phyloP scores from a whole-genome alignment of 2,797 vertebrate species.

The Thaleichthys pacificus region DNA sequence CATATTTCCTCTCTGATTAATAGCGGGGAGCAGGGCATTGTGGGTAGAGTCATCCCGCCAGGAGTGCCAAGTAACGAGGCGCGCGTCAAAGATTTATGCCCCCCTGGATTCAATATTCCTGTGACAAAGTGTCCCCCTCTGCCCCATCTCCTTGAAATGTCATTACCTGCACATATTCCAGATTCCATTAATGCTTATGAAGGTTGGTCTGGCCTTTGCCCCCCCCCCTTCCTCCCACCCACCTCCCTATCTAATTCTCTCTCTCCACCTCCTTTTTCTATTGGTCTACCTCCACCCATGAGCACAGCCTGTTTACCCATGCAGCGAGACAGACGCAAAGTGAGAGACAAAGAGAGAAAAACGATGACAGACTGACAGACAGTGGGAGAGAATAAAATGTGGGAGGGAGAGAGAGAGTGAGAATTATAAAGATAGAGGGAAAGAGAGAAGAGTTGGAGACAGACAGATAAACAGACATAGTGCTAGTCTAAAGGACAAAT shows the following conservation, averaged over 20 bases:
- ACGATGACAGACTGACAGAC: no score
- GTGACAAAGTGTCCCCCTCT: slow-evolving; percentile 55
- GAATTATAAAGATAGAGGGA: no score
- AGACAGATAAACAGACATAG: neutral
- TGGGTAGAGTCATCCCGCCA: slow-evolving; percentile 51
- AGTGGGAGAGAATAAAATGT: no score
- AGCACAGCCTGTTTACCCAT: slow-evolving; percentile 28
- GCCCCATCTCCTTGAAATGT: slow-evolving; percentile 75
- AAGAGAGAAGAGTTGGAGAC: neutral
- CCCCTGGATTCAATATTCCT: slow-evolving; percentile 49
- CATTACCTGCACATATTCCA: slow-evolving; percentile 67
- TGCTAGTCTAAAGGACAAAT: no score
- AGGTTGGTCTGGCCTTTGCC: slow-evolving; percentile 68
- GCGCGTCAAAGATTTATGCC: slow-evolving; percentile 72
- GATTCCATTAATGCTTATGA: slow-evolving; percentile 72
- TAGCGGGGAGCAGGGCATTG: slow-evolving; percentile 61
- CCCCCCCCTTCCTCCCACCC: slow-evolving; percentile 35
- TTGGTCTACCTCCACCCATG: neutral
- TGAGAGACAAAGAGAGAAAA: neutral
- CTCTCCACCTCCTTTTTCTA: slow-evolving; percentile 12
- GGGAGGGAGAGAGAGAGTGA: no score
- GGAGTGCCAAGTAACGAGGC: slow-evolving; percentile 69
- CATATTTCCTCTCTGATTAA: slow-evolving; percentile 75
- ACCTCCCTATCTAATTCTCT: slow-evolving; percentile 8
- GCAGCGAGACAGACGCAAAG: neutral